Percentiles rank a stretch among this genome's conserved stretches.
Conservation (phyloP, 2,113 vertebrate species). For the Balaeniceps rex region DNA sequence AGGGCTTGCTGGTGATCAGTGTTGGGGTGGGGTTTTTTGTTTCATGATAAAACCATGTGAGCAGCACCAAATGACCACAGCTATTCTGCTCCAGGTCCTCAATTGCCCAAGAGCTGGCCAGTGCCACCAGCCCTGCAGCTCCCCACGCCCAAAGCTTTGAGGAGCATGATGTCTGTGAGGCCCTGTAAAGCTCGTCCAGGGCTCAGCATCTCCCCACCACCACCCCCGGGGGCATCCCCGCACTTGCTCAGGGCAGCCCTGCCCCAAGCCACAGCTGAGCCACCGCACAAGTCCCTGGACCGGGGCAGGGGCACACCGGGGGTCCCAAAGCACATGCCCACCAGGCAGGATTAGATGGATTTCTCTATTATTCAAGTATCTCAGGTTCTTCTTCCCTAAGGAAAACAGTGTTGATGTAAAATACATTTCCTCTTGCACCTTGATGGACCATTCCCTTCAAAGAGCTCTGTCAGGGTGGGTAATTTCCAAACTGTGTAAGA, state of each 20-base stretch:
- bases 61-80: not conserved
- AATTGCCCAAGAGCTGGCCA: rapidly evolving
- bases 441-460: not conserved
- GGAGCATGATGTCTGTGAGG: not conserved
- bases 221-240: not conserved
- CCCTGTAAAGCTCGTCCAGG: rapidly evolving
- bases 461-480: too few species aligned
- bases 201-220: not conserved
- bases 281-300: rapidly evolving
- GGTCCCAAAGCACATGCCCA: not conserved
- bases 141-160: too few species aligned
- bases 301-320: rapidly evolving
- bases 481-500: not conserved
- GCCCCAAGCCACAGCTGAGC: not conserved
- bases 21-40: not conserved
- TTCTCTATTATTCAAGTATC: not conserved
- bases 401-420: not conserved
- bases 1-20: not conserved
- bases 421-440: not conserved
- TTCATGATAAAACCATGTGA: not conserved
- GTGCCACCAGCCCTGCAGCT: not conserved
- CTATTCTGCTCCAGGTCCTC: not conserved
- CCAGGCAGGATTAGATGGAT: too few species aligned
- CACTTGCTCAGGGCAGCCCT: not conserved
- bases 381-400: not conserved